phyloP scores from a whole-genome alignment of 2,888 invertebrate genomes.

The Erynnis tages region DNA sequence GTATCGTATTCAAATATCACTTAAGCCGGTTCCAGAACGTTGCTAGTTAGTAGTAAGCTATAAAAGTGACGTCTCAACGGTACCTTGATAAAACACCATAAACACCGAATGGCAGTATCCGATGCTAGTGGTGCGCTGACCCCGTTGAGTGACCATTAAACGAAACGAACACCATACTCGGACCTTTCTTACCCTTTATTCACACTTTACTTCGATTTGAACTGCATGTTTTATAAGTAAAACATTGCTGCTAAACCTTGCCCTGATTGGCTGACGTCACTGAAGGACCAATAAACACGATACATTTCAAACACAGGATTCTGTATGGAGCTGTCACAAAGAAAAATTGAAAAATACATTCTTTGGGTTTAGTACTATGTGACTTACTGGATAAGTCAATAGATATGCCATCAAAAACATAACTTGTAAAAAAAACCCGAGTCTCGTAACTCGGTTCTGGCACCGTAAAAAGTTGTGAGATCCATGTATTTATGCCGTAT shows the following conservation, averaged over 20 bases:
- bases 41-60: constrained; percentile 35
- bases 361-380: too few species aligned
- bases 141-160: constrained; percentile 56
- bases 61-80: constrained; percentile 59
- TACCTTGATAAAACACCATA: constrained; percentile 67
- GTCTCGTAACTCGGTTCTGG: too few species aligned
- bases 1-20: constrained; percentile 28
- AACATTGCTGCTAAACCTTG: background rate
- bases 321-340: too few species aligned
- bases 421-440: too few species aligned
- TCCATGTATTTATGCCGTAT: too few species aligned
- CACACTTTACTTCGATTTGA: constrained; percentile 15
- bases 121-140: constrained; percentile 62
- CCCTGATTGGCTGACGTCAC: too few species aligned
- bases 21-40: constrained; percentile 45
- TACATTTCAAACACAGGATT: too few species aligned
- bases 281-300: too few species aligned
- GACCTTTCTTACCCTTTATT: constrained; percentile 10
- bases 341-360: too few species aligned
- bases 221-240: constrained; percentile 14
- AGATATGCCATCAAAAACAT: too few species aligned
- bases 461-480: too few species aligned
- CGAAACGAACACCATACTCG: constrained; percentile 43
- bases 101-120: constrained; percentile 48
- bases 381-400: too few species aligned